These are phyloP conservation scores for Daptonema setosum DNA, from an alignment of 2,888 invertebrate species.

Conservation along the genomic window DNA sequence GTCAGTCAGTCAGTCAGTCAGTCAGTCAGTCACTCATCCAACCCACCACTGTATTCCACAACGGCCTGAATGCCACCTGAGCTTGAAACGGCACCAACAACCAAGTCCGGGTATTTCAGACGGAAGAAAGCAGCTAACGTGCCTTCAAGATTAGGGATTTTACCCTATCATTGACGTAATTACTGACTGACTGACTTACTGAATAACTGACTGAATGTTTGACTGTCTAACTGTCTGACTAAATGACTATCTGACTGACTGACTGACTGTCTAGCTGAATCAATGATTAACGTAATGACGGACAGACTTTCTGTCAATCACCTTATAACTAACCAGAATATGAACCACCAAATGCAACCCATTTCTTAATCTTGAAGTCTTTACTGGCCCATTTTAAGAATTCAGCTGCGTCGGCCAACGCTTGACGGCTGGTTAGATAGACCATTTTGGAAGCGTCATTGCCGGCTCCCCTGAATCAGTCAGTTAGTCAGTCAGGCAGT, in stretches of 20 bases:
- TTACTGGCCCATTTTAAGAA: constrained; percentile 39
- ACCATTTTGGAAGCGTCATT: constrained; percentile 29
- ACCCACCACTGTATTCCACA: too few species aligned
- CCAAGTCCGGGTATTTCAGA: constrained; percentile 56
- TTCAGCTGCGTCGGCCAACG: constrained; percentile 52
- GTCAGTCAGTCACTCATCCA: too few species aligned
- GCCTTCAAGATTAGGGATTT: constrained; percentile 32
- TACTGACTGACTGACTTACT: too few species aligned
- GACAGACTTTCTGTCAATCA: not conserved
- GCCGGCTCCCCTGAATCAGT: not conserved
- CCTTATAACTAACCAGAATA: constrained; percentile 44
- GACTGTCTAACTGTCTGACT: too few species aligned
- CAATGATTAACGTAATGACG: too few species aligned
- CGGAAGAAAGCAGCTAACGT: constrained; percentile 67
- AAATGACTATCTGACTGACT: too few species aligned
- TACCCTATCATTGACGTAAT: too few species aligned
- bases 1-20: too few species aligned
- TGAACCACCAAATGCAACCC: constrained; percentile 79
- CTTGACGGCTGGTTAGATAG: constrained; percentile 42
- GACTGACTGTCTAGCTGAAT: too few species aligned
- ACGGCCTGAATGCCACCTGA: constrained; percentile 66
- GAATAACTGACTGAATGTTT: too few species aligned
- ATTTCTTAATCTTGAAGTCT: constrained; percentile 34
- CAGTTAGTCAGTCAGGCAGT: too few species aligned
- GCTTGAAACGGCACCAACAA: constrained; percentile 59